A percentile compares a stretch with the other conserved stretches of the same genome.
Evolutionary conservation across 2,888 invertebrate genomes (phyloP).

Genomic region (Nebria salina): DNA sequence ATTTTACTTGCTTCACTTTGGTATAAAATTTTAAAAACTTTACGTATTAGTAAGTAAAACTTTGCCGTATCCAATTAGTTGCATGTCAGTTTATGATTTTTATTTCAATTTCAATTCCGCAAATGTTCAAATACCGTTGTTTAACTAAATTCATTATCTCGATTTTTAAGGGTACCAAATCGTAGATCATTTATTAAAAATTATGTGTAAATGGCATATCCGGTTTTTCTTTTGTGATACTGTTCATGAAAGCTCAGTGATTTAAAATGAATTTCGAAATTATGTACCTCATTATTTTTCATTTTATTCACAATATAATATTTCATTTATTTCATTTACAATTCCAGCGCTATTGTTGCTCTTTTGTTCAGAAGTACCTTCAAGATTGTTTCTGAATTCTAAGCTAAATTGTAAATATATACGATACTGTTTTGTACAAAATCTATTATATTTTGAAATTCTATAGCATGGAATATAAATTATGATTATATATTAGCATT

Average conservation of each 20-base stretch:
- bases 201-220: not conserved
- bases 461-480: too few species aligned
- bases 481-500: too few species aligned
- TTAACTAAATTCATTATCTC: too few species aligned
- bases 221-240: constrained; percentile 6
- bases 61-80: not conserved
- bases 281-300: not conserved
- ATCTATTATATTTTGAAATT: too few species aligned
- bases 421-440: too few species aligned
- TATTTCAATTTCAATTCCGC: not conserved
- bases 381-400: too few species aligned
- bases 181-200: constrained; percentile 10
- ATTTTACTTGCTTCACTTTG: not conserved
- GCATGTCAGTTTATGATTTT: not conserved
- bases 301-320: too few species aligned
- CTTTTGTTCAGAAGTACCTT: too few species aligned
- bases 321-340: too few species aligned
- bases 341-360: too few species aligned
- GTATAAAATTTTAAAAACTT: not conserved
- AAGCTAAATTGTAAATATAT: too few species aligned
- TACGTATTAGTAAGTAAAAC: not conserved
- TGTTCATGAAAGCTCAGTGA: not conserved
- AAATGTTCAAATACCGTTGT: too few species aligned
- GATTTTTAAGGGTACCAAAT: not conserved
- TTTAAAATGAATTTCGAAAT: not conserved